Conservation (phyloP, 1,140 invertebrate genomes). For the Ptiloglossa arizonensis region DNA sequence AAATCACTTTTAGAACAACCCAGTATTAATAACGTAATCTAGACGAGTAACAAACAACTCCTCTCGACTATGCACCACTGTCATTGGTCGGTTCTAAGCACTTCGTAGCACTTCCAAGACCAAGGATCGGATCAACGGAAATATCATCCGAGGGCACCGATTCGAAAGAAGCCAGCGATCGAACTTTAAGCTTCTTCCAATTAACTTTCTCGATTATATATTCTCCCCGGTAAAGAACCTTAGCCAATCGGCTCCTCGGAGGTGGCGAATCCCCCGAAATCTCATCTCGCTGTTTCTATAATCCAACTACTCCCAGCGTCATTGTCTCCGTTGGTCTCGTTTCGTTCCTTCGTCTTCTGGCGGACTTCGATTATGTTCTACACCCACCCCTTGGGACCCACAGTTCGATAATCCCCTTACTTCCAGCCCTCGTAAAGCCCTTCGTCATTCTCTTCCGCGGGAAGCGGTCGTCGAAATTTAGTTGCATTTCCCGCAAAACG, state of each 20-base stretch:
- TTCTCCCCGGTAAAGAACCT: conserved; percentile 21
- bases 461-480: conserved; percentile 7
- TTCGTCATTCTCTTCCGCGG: not conserved
- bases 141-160: no score
- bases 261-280: conserved; percentile 24
- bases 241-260: conserved; percentile 39
- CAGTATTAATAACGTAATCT: no score
- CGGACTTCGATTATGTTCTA: conserved; percentile 45
- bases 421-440: not conserved
- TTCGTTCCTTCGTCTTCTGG: conserved; percentile 42
- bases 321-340: conserved; percentile 44
- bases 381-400: not conserved
- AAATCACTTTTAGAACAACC: no score
- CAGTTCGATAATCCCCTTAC: conserved; percentile 24
- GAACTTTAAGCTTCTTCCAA: conserved; percentile 16
- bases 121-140: not conserved
- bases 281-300: conserved; percentile 31
- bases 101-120: no score
- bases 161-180: not conserved
- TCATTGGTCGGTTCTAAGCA: no score
- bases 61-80: no score
- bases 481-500: conserved; percentile 1
- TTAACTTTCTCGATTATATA: conserved; percentile 34
- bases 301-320: conserved; percentile 27
- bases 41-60: no score